These are phyloP conservation scores for Bothrops alternatus DNA, from an alignment of 2,797 vertebrate genomes.

Conservation along the genomic window DNA sequence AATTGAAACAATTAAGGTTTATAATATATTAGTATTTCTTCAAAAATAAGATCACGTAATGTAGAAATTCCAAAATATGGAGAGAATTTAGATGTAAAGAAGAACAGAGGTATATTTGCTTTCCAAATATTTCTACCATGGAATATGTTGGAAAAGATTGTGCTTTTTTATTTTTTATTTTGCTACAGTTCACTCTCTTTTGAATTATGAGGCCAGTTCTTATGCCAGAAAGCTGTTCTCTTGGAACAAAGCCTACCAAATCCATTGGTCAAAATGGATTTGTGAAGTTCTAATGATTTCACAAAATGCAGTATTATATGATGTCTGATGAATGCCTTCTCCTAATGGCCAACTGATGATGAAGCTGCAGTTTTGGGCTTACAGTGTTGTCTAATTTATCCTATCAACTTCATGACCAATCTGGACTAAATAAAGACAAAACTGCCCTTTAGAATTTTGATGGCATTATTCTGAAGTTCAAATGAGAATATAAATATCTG, in stretches of 20 bases:
- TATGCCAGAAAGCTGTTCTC: background rate
- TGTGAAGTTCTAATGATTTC: constrained; percentile 10
- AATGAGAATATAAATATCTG: rapidly evolving
- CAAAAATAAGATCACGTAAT: background rate
- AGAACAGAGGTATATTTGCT: background rate
- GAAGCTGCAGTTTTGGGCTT: background rate
- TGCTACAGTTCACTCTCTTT: background rate
- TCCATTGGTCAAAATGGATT: background rate
- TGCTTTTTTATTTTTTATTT: background rate
- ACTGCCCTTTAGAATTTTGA: rapidly evolving
- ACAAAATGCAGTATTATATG: background rate
- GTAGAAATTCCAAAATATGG: background rate
- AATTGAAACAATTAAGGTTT: background rate
- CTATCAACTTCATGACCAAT: background rate
- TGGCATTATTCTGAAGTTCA: background rate
- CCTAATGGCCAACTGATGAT: background rate
- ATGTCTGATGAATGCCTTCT: background rate
- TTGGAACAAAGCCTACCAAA: background rate
- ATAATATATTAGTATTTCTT: background rate
- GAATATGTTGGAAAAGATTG: background rate
- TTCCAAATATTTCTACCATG: background rate
- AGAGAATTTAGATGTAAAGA: background rate
- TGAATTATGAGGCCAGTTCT: background rate
- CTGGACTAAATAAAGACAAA: rapidly evolving
- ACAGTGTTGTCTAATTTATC: background rate